Base-by-base conservation (phyloP, 2,113 vertebrate genomes). In the Cinclus cinclus region DNA sequence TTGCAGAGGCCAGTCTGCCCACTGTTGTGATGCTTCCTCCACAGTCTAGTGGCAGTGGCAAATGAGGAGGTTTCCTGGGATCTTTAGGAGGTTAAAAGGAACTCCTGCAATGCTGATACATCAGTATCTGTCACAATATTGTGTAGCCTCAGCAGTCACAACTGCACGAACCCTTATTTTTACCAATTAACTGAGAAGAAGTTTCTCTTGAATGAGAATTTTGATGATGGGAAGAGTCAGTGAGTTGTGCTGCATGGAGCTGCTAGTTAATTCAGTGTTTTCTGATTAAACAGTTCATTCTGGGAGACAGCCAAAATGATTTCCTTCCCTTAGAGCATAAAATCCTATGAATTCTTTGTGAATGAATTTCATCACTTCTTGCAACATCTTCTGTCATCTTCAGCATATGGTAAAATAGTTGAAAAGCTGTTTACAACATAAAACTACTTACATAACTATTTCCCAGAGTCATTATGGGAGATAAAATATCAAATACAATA, bases 301-400 rank as follows among this genome's bases (percentile, higher is more conserved):
- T 96, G 92, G 80, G 77, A 80, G 35, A 78, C 35, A 50, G 69
- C 58, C 87, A 96, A 59, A 87, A 71, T 68, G 1, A 83, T 82
- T 83, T 94, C 83, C 75, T 89, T 63, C 68, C 82, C 88, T 93
- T 78, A 75, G 23, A 92, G 44, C 70, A 89, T 56, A 88, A 92
- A 93, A 37, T 33, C 49, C 33, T 35, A 55, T 89, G 83, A 94
- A 60, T 80, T 90, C 82, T 90, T 90, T 82, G 74, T 90, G 90
- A 96, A 85, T 90, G 76, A 94, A 62, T 95, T 69, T 95, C 37
- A 58, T 87, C 6, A 2, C 79, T 89, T 46, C 23, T 83, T 92
- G 69, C 82, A 89, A 67, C 69, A 33, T 95, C 52, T 78, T 95
- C 90, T 88, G 52, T 93, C 71, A 78, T 92, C 50, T 85, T 93